A percentile compares a stretch with the other conserved stretches of the same genome.
phyloP scores from a whole-genome alignment of 2,797 vertebrate species.

The Gadopsis marmoratus region DNA sequence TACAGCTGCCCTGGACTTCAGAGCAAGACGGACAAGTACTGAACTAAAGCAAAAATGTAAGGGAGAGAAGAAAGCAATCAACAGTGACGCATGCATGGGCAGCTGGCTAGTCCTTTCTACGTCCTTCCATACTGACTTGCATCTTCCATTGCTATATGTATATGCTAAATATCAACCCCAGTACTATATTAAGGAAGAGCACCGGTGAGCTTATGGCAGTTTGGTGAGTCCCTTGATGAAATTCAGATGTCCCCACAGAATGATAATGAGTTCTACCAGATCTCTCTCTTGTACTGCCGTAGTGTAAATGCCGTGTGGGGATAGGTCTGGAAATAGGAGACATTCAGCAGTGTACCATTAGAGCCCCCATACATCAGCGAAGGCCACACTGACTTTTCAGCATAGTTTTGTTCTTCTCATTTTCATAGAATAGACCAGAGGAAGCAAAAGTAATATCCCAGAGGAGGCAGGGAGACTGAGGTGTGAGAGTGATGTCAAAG shows the following conservation, averaged over 20 bases:
- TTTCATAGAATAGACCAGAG: conserved; percentile 40
- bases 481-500: conserved; percentile 28
- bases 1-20: not conserved
- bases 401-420: not conserved
- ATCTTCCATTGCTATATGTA: not conserved
- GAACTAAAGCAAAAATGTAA: too few relatives aligned
- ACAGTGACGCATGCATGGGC: not conserved
- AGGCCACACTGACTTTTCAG: conserved; percentile 9
- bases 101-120: not conserved
- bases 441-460: conserved; percentile 33
- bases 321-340: not conserved
- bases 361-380: not conserved
- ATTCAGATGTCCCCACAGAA: not conserved
- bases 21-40: too few relatives aligned
- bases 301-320: not conserved
- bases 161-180: not conserved
- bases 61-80: not conserved
- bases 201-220: not conserved
- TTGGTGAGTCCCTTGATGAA: not conserved
- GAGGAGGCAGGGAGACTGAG: not conserved
- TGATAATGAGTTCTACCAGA: not conserved
- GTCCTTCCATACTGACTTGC: not conserved
- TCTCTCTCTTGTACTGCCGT: not conserved
- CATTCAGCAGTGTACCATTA: not conserved
- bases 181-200: not conserved